phyloP scores from a whole-genome alignment of 2,797 vertebrate genomes.

The Ambastaia sidthimunki region DNA sequence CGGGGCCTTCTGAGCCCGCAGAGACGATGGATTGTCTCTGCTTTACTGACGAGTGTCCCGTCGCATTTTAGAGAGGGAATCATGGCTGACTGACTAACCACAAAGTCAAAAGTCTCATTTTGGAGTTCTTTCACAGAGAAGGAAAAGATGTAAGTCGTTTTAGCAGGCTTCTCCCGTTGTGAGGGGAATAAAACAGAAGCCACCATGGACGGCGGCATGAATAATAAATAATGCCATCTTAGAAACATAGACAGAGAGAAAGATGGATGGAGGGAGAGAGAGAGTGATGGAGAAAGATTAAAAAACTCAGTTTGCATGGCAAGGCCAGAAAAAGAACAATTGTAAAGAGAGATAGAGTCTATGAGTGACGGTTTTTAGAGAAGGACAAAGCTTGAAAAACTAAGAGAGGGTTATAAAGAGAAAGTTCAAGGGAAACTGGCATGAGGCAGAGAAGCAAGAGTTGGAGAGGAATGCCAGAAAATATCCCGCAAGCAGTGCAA shows the following conservation, averaged over 20 bases:
- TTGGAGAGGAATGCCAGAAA: constrained; percentile 17
- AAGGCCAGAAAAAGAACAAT: constrained; percentile 14
- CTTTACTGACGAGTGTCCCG: constrained; percentile 30
- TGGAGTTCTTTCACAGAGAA: constrained; percentile 42
- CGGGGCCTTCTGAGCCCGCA: not conserved
- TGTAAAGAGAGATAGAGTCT: not conserved
- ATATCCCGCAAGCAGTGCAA: not conserved
- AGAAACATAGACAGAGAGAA: constrained; percentile 31
- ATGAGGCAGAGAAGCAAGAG: not conserved
- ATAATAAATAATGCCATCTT: constrained; percentile 56
- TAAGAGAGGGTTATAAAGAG: not conserved
- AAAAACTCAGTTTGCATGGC: constrained; percentile 30
- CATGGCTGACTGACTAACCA: constrained; percentile 42
- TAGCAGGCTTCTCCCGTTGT: constrained; percentile 24
- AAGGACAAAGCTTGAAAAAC: constrained; percentile 8
- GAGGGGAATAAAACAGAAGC: constrained; percentile 40
- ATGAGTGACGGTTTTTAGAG: not conserved
- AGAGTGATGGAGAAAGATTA: constrained; percentile 4
- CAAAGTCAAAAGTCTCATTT: constrained; percentile 50
- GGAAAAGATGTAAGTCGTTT: constrained; percentile 30
- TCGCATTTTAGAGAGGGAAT: constrained; percentile 12
- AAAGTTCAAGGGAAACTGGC: constrained; percentile 10
- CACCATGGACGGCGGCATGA: constrained; percentile 39
- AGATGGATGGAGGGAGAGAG: not conserved
- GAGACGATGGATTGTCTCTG: constrained; percentile 11